Conservation (phyloP, 2,113 vertebrate genomes). For the Pituophis catenifer region DNA sequence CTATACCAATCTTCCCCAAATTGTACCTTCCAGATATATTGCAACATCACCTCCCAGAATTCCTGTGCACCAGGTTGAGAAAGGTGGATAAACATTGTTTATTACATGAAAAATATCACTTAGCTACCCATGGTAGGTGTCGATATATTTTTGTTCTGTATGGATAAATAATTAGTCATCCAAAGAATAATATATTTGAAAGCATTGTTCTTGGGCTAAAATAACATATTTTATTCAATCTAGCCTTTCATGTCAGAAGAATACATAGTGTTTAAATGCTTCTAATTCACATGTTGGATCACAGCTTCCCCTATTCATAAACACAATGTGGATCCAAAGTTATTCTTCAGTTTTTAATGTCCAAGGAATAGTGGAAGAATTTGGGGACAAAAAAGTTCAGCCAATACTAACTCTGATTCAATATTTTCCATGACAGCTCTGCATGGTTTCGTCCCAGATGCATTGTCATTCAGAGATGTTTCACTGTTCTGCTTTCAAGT, state of each 20-base stretch:
- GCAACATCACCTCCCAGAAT: background rate
- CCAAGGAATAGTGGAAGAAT: background rate
- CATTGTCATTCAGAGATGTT: background rate
- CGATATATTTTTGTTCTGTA: background rate
- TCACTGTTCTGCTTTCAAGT: background rate
- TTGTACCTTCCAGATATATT: background rate
- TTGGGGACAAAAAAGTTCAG: background rate
- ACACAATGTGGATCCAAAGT: background rate
- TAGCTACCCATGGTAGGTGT: background rate
- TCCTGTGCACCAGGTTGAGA: background rate
- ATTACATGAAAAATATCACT: background rate
- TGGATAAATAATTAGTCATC: background rate
- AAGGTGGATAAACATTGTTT: background rate
- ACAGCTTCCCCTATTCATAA: background rate
- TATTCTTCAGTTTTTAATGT: background rate
- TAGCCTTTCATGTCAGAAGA: background rate
- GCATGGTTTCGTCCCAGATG: background rate
- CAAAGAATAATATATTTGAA: background rate
- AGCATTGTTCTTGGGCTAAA: background rate
- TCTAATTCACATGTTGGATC: background rate
- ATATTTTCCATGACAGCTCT: background rate
- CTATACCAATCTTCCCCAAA: background rate
- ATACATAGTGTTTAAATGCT: background rate
- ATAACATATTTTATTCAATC: background rate
- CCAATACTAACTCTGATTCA: background rate